phyloP scores from a whole-genome alignment of 2,797 vertebrate genomes.

The Eutrigla gurnardus region DNA sequence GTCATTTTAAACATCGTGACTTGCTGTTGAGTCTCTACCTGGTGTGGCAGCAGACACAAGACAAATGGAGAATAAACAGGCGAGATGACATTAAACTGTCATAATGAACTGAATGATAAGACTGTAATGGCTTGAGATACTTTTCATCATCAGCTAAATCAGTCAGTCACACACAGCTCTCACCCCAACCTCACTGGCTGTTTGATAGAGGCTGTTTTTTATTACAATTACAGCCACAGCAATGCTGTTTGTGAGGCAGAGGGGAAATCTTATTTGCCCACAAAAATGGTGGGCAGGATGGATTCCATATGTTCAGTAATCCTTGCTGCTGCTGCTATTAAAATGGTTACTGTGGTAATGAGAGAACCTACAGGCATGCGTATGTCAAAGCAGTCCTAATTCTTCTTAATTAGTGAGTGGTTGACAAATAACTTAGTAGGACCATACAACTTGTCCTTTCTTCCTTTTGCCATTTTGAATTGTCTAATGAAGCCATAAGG shows the following conservation, averaged over 20 bases:
- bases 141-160: slow-evolving; percentile 28
- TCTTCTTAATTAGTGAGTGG: not conserved
- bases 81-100: slow-evolving; percentile 11
- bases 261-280: not conserved
- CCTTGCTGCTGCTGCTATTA: slow-evolving; percentile 4
- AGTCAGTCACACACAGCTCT: slow-evolving; percentile 15
- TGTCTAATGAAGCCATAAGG: not conserved
- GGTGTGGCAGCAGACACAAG: not conserved
- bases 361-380: slow-evolving; percentile 10
- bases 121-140: slow-evolving; percentile 23
- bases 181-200: slow-evolving; percentile 2
- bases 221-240: not conserved
- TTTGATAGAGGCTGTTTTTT: slow-evolving; percentile 16
- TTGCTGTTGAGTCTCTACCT: not conserved
- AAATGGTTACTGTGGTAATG: slow-evolving; percentile 13
- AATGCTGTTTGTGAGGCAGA: slow-evolving; percentile 5
- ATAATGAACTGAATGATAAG: slow-evolving; percentile 23
- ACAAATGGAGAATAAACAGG: slow-evolving; percentile 30
- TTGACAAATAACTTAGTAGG: not conserved
- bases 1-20: not conserved
- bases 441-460: slow-evolving; percentile 2
- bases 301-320: not conserved
- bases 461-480: not conserved
- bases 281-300: slow-evolving; percentile 2
- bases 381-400: not conserved